A percentile compares a stretch with the other conserved stretches of the same genome.
Conservation (phyloP, 1,140 invertebrate genomes). For the Drosophila orosa region DNA sequence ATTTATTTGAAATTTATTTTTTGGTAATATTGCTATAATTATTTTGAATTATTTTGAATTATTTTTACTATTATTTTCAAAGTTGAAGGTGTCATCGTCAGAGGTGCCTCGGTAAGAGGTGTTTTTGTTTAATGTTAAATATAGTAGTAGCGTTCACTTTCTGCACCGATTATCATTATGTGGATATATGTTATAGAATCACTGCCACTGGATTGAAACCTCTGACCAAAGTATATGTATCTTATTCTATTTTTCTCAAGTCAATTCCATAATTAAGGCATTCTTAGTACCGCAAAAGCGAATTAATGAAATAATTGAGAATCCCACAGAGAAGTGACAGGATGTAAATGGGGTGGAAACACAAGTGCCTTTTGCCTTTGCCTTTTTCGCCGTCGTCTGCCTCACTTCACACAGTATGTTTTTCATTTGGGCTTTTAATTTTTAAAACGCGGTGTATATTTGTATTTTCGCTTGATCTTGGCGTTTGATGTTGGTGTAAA, state of each 20-base stretch:
- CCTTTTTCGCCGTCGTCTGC: not conserved
- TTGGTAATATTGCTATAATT: too few relatives aligned
- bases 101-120: too few relatives aligned
- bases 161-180: too few relatives aligned
- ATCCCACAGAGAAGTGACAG: constrained; percentile 8
- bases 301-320: constrained; percentile 17
- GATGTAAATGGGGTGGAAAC: constrained; percentile 19
- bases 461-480: not conserved
- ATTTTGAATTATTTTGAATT: too few relatives aligned
- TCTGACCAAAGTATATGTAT: too few relatives aligned
- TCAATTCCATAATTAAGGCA: not conserved
- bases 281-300: constrained; percentile 5
- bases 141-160: too few relatives aligned
- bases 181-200: too few relatives aligned
- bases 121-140: too few relatives aligned
- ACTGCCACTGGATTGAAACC: too few relatives aligned
- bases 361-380: constrained; percentile 5
- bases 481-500: not conserved
- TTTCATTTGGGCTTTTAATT: not conserved
- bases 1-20: too few relatives aligned
- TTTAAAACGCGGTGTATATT: not conserved
- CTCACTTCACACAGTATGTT: constrained; percentile 1
- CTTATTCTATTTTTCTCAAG: not conserved
- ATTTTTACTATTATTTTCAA: too few relatives aligned
- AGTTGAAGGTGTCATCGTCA: too few relatives aligned